A percentile compares a stretch with the other conserved stretches of the same genome.
phyloP scores from a whole-genome alignment of 92 coral and sea anemone genomes.

The Bergia puertoricense region DNA sequence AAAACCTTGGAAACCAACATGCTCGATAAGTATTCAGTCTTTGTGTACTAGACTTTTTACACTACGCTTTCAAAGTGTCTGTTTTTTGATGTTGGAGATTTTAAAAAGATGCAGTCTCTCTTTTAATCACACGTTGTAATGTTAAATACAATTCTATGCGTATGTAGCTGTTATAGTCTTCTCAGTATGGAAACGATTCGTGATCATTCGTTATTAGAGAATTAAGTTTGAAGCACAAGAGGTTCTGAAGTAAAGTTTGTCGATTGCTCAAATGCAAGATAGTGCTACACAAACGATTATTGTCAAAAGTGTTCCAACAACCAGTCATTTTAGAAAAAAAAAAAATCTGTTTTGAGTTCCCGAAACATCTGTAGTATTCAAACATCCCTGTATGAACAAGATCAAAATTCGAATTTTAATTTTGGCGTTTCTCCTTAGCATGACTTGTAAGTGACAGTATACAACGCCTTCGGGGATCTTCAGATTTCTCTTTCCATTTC shows the following conservation, averaged over 20 bases:
- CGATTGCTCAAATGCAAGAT: neutral
- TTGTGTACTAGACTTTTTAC: neutral
- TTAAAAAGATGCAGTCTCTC: neutral
- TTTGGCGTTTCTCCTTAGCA: neutral
- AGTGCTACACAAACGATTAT: neutral
- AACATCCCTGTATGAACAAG: neutral
- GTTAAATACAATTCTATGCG: no score
- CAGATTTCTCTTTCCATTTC: neutral
- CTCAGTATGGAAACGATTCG: neutral
- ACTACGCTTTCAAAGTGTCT: neutral
- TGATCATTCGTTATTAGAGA: neutral
- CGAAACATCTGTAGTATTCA: neutral
- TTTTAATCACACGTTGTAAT: neutral
- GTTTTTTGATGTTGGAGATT: neutral
- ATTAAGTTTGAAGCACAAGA: neutral
- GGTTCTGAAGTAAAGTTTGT: neutral
- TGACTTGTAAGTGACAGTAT: neutral
- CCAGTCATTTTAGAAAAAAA: neutral
- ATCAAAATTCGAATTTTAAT: neutral
- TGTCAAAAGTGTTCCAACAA: neutral
- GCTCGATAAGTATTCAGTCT: slow-evolving; percentile 5
- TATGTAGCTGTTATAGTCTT: neutral
- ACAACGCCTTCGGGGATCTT: neutral
- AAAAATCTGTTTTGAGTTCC: neutral
- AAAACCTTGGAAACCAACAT: neutral